phyloP scores from a whole-genome alignment of 1,140 invertebrate species.

The Metopolophium dirhodum region DNA sequence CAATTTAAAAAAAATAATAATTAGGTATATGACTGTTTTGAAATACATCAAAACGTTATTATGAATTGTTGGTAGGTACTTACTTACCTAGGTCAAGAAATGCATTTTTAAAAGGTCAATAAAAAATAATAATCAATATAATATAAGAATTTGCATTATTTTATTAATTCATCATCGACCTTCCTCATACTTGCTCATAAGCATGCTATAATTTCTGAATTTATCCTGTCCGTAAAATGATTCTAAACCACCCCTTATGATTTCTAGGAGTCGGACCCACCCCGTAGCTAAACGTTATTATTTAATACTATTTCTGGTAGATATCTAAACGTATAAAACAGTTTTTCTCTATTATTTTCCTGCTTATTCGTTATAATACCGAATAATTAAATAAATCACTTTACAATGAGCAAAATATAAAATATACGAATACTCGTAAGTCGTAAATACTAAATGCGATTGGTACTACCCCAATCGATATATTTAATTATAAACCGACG shows the following conservation, averaged over 20 bases:
- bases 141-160: background rate
- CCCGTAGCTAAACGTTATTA: background rate
- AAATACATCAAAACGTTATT: background rate
- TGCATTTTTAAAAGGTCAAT: background rate
- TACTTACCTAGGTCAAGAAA: background rate
- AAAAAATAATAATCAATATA: background rate
- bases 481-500: background rate
- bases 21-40: background rate
- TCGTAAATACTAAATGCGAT: background rate
- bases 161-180: background rate
- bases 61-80: background rate
- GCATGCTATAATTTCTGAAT: background rate
- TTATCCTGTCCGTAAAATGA: background rate
- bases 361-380: background rate
- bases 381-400: background rate
- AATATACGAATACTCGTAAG: background rate
- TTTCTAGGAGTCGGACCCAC: background rate
- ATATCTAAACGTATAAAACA: background rate
- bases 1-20: background rate
- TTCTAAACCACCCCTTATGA: background rate
- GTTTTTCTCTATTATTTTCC: background rate
- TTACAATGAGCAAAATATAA: background rate
- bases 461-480: background rate
- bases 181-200: background rate
- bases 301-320: background rate